A percentile compares a stretch with the other conserved stretches of the same genome.
These are phyloP conservation scores for Osmerus mordax DNA, from an alignment of 2,113 vertebrate genomes.

Conservation along the genomic window DNA sequence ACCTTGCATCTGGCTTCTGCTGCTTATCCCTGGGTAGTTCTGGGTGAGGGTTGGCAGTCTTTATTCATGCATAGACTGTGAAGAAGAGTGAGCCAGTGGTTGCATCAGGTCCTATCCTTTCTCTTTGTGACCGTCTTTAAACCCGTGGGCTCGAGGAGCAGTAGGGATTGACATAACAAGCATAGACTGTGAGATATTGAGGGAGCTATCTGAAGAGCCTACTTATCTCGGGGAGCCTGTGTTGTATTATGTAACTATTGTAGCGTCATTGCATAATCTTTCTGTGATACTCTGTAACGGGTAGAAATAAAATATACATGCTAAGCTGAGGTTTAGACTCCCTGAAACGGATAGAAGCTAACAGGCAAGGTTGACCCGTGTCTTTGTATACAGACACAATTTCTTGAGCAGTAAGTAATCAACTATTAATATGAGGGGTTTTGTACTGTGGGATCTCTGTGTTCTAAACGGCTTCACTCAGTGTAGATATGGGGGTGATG, in stretches of 20 bases:
- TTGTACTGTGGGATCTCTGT: too few species aligned
- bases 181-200: not conserved
- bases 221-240: conserved; percentile 39
- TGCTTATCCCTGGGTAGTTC: too few species aligned
- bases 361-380: too few species aligned
- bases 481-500: not conserved
- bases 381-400: too few species aligned
- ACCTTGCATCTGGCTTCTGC: not conserved
- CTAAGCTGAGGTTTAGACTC: conserved; percentile 3
- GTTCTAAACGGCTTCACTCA: not conserved
- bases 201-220: conserved; percentile 38
- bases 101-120: conserved; percentile 36
- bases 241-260: conserved; percentile 48
- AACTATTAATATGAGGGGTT: too few species aligned
- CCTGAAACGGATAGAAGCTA: too few species aligned
- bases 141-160: conserved; percentile 35
- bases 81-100: conserved; percentile 41
- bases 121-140: conserved; percentile 24
- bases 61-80: conserved; percentile 22
- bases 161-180: conserved; percentile 38
- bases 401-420: too few species aligned
- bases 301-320: conserved; percentile 15
- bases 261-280: conserved; percentile 39
- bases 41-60: not conserved
- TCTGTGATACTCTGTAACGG: conserved; percentile 22